A percentile compares a stretch with the other conserved stretches of the same genome.
These are phyloP conservation scores for Styela plicata DNA, from an alignment of 23 tunicate species.

Conservation along the genomic window DNA sequence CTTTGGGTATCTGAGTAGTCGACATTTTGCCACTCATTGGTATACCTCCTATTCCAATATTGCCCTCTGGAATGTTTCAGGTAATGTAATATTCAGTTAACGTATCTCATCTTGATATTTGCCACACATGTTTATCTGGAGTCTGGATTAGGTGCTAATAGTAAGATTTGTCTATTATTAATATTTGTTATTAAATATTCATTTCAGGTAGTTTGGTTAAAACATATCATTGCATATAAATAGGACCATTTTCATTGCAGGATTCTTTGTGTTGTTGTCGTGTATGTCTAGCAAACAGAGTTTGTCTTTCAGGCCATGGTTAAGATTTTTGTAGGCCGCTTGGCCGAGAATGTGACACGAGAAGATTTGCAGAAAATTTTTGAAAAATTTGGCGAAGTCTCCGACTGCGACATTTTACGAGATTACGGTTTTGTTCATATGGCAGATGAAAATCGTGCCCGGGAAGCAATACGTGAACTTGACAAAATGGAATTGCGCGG, in stretches of 20 bases:
- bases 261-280: not conserved
- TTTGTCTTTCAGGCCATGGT: conserved; percentile 41
- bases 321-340: conserved; percentile 86
- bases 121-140: too few relatives aligned
- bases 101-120: too few relatives aligned
- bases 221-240: too few relatives aligned
- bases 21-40: too few relatives aligned
- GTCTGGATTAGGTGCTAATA: too few relatives aligned
- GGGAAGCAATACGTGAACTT: conserved; percentile 60
- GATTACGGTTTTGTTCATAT: conserved; percentile 95
- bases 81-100: too few relatives aligned
- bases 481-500: conserved; percentile 73
- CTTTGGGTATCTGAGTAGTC: too few relatives aligned
- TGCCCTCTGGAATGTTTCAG: too few relatives aligned
- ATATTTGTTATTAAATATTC: not conserved
- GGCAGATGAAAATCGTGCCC: conserved; percentile 68
- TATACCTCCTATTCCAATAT: too few relatives aligned
- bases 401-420: conserved; percentile 83
- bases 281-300: not conserved
- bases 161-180: not conserved
- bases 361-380: conserved; percentile 70
- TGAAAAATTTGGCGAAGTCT: conserved; percentile 84
- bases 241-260: not conserved
- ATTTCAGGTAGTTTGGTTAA: not conserved
- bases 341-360: conserved; percentile 62